A percentile compares a stretch with the other conserved stretches of the same genome.
These are phyloP conservation scores for Chelonia mydas DNA, from an alignment of 2,797 vertebrate genomes.

Conservation along the genomic window DNA sequence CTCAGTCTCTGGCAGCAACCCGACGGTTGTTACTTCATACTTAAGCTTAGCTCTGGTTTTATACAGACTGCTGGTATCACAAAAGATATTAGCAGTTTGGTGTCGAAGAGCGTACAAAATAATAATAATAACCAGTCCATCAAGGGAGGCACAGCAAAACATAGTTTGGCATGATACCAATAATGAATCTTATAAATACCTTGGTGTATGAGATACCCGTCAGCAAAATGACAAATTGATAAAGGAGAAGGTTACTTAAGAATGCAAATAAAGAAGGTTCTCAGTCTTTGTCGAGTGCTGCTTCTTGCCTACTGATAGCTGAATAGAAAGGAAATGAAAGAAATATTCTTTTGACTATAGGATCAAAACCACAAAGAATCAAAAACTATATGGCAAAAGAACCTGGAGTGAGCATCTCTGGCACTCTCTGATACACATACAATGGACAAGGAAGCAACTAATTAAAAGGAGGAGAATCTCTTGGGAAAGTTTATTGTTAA, in stretches of 20 bases:
- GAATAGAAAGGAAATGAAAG: slow-evolving; percentile 59
- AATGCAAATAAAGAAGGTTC: slow-evolving; percentile 62
- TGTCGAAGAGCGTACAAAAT: slow-evolving; percentile 38
- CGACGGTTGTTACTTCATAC: not conserved
- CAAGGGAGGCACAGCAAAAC: slow-evolving; percentile 46
- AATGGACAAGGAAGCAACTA: not conserved
- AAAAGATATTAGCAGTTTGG: slow-evolving; percentile 3
- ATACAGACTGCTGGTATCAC: not conserved
- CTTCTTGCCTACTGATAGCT: slow-evolving; percentile 35
- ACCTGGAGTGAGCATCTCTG: not conserved
- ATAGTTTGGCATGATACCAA: slow-evolving; percentile 69
- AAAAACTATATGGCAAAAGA: not conserved
- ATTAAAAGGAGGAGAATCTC: not conserved
- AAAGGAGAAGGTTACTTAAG: slow-evolving; percentile 59
- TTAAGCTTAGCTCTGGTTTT: slow-evolving; percentile 42
- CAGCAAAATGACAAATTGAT: slow-evolving; percentile 72
- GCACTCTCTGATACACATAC: not conserved
- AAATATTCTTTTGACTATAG: slow-evolving; percentile 27
- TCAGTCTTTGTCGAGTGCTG: slow-evolving; percentile 37
- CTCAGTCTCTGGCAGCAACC: not conserved
- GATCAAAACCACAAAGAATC: not conserved
- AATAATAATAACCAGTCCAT: slow-evolving; percentile 48
- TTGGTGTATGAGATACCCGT: slow-evolving; percentile 58
- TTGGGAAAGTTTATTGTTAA: not conserved
- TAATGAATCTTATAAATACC: slow-evolving; percentile 74